Evolutionary conservation across 2,113 vertebrate genomes (phyloP).

Genomic region (Fulmarus glacialis): DNA sequence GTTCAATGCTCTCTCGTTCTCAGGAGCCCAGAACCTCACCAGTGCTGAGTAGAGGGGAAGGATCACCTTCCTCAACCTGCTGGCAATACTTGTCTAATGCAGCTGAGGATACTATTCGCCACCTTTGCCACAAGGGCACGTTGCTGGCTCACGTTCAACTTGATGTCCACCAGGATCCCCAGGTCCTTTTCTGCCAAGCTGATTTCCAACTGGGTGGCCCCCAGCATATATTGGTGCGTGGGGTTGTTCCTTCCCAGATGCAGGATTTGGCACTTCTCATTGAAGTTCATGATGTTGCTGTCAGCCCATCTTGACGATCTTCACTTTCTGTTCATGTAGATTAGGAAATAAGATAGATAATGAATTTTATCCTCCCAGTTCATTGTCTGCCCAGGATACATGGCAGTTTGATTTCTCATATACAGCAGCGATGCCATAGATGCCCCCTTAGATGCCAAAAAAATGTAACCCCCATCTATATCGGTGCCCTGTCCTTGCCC

Average conservation of each 20-base stretch:
- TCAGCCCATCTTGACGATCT: background rate
- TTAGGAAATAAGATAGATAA: background rate
- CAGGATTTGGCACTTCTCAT: background rate
- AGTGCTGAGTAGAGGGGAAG: background rate
- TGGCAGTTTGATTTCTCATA: background rate
- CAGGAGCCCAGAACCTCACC: too few relatives aligned
- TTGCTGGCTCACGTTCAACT: background rate
- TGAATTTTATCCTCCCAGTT: background rate
- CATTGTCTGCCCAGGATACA: background rate
- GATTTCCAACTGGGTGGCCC: background rate
- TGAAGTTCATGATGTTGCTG: background rate
- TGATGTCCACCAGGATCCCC: background rate
- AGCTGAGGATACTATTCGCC: background rate
- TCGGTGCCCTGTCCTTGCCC: background rate
- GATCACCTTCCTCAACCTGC: background rate
- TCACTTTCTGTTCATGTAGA: background rate
- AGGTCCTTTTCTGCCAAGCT: background rate
- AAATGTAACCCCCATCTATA: rapidly evolving
- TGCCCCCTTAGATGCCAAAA: background rate
- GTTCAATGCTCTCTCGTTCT: too few relatives aligned
- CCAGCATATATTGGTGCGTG: too few relatives aligned
- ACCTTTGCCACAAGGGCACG: background rate
- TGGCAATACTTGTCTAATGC: background rate
- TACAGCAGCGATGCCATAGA: background rate
- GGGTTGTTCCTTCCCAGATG: background rate